Evolutionary conservation across 2,888 invertebrate genomes (phyloP), one percentile per base, ranked within the genome.

Genomic region (Noctua pronuba): DNA sequence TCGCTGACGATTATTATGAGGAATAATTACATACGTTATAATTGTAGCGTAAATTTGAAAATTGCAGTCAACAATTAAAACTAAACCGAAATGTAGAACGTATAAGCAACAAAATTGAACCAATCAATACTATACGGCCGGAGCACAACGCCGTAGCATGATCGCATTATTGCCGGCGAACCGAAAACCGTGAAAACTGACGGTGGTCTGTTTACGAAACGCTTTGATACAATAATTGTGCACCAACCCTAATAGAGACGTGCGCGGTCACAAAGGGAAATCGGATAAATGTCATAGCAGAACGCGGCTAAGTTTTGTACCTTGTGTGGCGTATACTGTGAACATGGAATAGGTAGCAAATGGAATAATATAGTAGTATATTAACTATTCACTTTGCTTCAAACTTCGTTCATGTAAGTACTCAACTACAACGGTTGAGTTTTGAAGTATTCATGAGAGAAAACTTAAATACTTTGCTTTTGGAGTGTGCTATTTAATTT

Each of bases 271-370:
- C 88, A 90, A 91, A 91, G 89, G 88, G 88, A 91, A 92, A 92
- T 91, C 91, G 88, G 90, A 92, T 92, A 91, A 92, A 92, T 90
- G 92, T 92, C 91, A 92, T 87, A 89, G 88, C 90, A 84, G 85
- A 76, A 86, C 83, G 84, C 83, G 82, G 78, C 82, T 77, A 85
- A 86, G 85, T 88, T 86, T 87, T 86, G 84, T 87, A 79, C 80
- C 84, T 83, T 71, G 82, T 84, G 46, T 79, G 38, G 64, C 78
- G 72, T 77, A 65, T 74, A 55, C 73, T 72, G 41, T 75, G 35
- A 68, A 73, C 80, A 81, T 58, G 60, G 80, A 80, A 58, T 62
- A 66, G 24, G 52, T 46, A 82, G 46, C 44, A 52, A 83, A 73
- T 73, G 74, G 83, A 86, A 67, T 62, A 2, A 21, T 35, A 41